A percentile compares a stretch with the other conserved stretches of the same genome.
Conservation (phyloP, 2,113 vertebrate genomes). For the Myocastor coypus region DNA sequence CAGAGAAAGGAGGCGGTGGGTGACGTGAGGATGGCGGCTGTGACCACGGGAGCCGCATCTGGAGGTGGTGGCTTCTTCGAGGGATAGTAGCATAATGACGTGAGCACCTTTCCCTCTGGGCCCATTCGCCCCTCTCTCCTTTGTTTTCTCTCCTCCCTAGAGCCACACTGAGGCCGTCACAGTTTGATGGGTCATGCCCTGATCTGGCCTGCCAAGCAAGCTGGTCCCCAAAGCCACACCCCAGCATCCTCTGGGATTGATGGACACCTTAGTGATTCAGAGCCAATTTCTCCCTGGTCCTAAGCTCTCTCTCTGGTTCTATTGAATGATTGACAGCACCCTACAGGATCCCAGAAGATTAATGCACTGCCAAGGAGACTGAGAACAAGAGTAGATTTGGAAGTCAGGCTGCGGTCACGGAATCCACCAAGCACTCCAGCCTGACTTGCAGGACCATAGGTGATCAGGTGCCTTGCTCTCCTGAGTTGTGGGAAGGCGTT, state of each 20-base stretch:
- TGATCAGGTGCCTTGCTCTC: not conserved
- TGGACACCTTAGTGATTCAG: not conserved
- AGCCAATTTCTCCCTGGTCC: not conserved
- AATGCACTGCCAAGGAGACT: not conserved
- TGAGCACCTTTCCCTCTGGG: rapidly evolving
- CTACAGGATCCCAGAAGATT: not conserved
- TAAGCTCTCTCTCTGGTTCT: not conserved
- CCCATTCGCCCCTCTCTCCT: not conserved
- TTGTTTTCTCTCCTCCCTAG: not conserved
- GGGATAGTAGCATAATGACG: rapidly evolving
- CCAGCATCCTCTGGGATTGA: not conserved
- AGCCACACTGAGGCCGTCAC: not conserved
- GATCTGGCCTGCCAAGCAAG: not conserved
- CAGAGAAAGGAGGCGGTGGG: not conserved
- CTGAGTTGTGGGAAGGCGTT: not conserved
- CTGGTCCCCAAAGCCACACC: not conserved
- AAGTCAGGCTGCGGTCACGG: not conserved
- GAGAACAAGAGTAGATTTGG: not conserved
- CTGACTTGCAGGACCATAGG: not conserved
- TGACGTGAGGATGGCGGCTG: not conserved
- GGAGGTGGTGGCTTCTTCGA: not conserved
- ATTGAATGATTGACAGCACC: not conserved
- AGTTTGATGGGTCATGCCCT: not conserved
- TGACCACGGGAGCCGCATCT: not conserved
- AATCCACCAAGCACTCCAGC: not conserved